Evolutionary conservation across 2,113 vertebrate genomes (phyloP).

Genomic region (Myanophis thanlyinensis): DNA sequence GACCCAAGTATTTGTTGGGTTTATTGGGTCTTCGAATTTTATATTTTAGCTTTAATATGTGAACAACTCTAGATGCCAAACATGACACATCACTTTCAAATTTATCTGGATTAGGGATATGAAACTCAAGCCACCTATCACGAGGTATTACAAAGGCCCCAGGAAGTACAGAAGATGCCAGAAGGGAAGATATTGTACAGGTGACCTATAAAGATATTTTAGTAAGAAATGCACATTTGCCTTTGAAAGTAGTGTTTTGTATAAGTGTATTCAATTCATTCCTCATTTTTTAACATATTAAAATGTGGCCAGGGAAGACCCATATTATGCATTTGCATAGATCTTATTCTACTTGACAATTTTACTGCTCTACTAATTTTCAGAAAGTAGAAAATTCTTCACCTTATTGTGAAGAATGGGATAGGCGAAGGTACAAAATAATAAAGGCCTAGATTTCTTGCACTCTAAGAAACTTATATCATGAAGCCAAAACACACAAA

Average conservation of each 20-base stretch:
- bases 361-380: background rate
- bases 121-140: background rate
- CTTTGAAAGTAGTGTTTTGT: background rate
- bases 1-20: slow-evolving; percentile 10
- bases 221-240: background rate
- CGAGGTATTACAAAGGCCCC: background rate
- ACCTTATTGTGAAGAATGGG: background rate
- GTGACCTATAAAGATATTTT: slow-evolving; percentile 8
- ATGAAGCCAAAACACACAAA: background rate
- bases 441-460: background rate
- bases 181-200: background rate
- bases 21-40: slow-evolving; percentile 11
- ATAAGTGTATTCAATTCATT: background rate
- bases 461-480: background rate
- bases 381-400: background rate
- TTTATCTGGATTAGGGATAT: background rate
- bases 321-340: background rate
- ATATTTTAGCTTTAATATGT: slow-evolving; percentile 12
- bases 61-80: background rate
- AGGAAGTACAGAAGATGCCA: background rate
- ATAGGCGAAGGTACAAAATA: background rate
- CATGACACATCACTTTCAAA: background rate
- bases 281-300: background rate
- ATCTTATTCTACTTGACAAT: background rate
- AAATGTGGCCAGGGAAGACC: background rate